Evolutionary conservation across 2,888 invertebrate genomes (phyloP), one percentile per base, ranked within the genome.

Genomic region (Physocephala rufipes): DNA sequence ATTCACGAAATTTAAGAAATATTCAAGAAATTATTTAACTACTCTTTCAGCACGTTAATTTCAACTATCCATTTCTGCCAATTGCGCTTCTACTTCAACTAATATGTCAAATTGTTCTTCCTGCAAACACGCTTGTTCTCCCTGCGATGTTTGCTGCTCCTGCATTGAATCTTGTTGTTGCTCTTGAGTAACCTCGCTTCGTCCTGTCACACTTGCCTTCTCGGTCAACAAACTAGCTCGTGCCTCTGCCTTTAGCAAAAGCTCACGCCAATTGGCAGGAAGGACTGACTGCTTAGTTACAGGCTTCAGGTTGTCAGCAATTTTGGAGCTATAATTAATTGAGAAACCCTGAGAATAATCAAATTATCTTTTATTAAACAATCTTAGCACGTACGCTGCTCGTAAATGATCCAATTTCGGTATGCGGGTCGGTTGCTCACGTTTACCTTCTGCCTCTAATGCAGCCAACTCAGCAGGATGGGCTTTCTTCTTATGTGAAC

Each of bases 401-500:
- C 82, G 82, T 21, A 86, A 73, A 67, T 86, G 85, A 26, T 83
- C 83, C 21, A 86, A 72, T 75, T 84, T 82, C 2, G 86, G 86
- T 67, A 86, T 79, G 45, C 80, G 76, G 1, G 81, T 81, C 0
- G 79, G 78, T 4, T 79, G 79, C 16, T 71, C 71, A 43, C 79
- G 78, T 28, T 80, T 82, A 0, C 86, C 86, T 2, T 78, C 77
- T 0, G 85, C 81, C 74, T 86, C 86, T 72, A 85, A 82, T 16
- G 82, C 85, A 0, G 86, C 86, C 71, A 86, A 73, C 72, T 86
- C 86, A 19, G 74, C 77, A 0, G 86, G 85, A 79, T 86, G 86
- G 0, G 82, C 73, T 62, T 85, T 85, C 30, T 85, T 86, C 63
- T 86, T 86, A 72, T 86, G 86, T 73, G 83, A 85, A 12, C 86